Evolutionary conservation across 1,140 invertebrate species (phyloP).

Genomic region (Riptortus pedestris): DNA sequence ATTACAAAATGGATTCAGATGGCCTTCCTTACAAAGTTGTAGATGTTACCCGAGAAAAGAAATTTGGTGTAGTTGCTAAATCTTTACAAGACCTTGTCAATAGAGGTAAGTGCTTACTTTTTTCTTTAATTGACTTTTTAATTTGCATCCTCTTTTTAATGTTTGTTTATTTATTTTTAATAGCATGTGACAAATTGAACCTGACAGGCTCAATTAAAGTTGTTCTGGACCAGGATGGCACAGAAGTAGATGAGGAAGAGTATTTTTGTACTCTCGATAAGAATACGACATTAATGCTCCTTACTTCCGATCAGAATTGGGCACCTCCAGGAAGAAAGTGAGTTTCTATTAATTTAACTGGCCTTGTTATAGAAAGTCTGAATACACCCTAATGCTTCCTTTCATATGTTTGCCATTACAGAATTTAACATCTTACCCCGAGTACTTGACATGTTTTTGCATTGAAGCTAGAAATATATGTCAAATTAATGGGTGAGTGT

Average conservation of each 20-base stretch:
- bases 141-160: constrained; percentile 20
- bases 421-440: not conserved
- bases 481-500: not conserved
- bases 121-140: not conserved
- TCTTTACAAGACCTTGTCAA: constrained; percentile 61
- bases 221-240: constrained; percentile 70
- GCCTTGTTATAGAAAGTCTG: not conserved
- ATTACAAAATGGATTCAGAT: not conserved
- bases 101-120: constrained; percentile 39
- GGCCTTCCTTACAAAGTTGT: constrained; percentile 49
- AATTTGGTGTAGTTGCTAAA: constrained; percentile 65
- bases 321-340: constrained; percentile 29
- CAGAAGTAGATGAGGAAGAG: constrained; percentile 79
- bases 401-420: not conserved
- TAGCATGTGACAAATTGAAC: constrained; percentile 47
- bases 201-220: constrained; percentile 51
- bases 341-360: not conserved
- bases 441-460: not conserved
- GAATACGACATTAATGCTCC: constrained; percentile 69
- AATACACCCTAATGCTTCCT: not conserved
- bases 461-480: not conserved
- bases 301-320: constrained; percentile 38
- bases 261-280: constrained; percentile 74
- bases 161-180: constrained; percentile 14
- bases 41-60: constrained; percentile 60